These are phyloP conservation scores for Trichoplusia ni DNA, from an alignment of 1,140 invertebrate genomes.

Conservation along the genomic window DNA sequence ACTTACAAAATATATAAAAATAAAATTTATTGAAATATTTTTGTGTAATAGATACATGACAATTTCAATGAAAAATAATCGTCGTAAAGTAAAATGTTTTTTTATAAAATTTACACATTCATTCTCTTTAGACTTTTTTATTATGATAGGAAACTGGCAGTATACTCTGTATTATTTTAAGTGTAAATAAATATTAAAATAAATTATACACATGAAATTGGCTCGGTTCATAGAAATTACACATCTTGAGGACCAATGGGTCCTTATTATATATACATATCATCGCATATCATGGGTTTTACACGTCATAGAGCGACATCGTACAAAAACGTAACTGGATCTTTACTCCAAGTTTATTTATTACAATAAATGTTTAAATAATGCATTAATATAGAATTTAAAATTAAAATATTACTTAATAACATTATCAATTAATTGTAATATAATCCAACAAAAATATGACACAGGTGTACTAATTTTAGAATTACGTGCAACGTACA, in stretches of 20 bases:
- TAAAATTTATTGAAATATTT: constrained; percentile 19
- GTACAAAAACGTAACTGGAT: constrained; percentile 19
- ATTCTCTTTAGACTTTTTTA: neutral
- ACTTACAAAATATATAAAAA: constrained; percentile 5
- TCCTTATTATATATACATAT: neutral
- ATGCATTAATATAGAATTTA: too few relatives aligned
- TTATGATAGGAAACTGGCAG: constrained; percentile 17
- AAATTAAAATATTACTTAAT: too few relatives aligned
- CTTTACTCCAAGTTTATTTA: constrained; percentile 11
- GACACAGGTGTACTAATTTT: constrained; percentile 1
- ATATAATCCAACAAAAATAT: constrained; percentile 1
- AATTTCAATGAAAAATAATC: neutral
- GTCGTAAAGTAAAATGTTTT: constrained; percentile 4
- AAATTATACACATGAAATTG: constrained; percentile 26
- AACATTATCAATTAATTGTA: neutral
- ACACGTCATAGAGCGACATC: constrained; percentile 9
- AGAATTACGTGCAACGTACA: constrained; percentile 2
- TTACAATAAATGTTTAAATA: too few relatives aligned
- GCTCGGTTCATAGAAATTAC: constrained; percentile 20
- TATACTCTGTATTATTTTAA: neutral
- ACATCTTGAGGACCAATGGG: neutral
- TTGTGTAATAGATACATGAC: constrained; percentile 8
- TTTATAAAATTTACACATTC: neutral
- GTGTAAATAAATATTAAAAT: constrained; percentile 28
- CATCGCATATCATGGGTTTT: neutral